Percentiles rank a stretch among this genome's conserved stretches.
phyloP scores from a whole-genome alignment of 2,888 invertebrate species.

The Caenorhabditis sinica region DNA sequence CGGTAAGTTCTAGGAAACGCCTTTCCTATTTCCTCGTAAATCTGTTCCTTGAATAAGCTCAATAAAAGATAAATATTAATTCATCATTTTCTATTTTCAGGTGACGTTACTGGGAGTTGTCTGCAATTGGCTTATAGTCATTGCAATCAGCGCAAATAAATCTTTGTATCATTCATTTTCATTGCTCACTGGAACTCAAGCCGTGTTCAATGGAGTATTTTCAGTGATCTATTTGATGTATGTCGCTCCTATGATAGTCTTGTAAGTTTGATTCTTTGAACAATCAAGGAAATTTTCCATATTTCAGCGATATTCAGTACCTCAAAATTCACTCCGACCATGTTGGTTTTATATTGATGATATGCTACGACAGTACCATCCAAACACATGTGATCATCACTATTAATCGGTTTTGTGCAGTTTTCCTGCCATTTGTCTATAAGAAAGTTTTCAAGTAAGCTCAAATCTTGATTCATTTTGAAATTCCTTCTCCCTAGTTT shows the following conservation, averaged over 20 bases:
- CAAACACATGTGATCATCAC: constrained; percentile 21
- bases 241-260: constrained; percentile 36
- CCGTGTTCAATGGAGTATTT: constrained; percentile 14
- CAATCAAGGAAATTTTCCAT: neutral
- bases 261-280: constrained; percentile 5
- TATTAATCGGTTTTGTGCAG: constrained; percentile 36
- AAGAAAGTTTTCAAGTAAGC: constrained; percentile 26
- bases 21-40: neutral
- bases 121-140: constrained; percentile 40
- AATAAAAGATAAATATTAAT: no score
- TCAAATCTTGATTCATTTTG: neutral
- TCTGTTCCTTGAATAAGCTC: neutral
- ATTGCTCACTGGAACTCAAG: constrained; percentile 36
- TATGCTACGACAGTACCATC: constrained; percentile 33
- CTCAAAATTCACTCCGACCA: constrained; percentile 7
- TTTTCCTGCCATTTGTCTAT: constrained; percentile 34
- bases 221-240: constrained; percentile 18
- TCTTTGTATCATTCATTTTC: constrained; percentile 31
- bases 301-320: constrained; percentile 14
- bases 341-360: neutral
- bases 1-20: constrained; percentile 5
- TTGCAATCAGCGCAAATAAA: constrained; percentile 12
- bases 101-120: constrained; percentile 23
- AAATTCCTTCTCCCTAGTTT: neutral
- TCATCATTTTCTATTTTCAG: constrained; percentile 7